A percentile compares a stretch with the other conserved stretches of the same genome.
Evolutionary conservation across 2,113 vertebrate species (phyloP).

Genomic region (Pica pica): DNA sequence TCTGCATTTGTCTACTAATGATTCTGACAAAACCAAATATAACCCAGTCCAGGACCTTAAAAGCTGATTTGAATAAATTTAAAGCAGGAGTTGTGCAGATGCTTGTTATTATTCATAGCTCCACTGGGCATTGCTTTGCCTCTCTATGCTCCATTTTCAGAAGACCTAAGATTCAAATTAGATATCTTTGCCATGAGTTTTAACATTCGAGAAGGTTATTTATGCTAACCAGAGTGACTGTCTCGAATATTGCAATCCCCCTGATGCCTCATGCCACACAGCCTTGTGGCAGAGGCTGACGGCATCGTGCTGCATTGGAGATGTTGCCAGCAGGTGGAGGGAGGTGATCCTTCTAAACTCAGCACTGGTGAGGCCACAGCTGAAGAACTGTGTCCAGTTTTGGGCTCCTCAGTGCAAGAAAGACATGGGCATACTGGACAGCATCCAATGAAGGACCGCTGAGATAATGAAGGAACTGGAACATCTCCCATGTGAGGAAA

Average conservation of each 20-base stretch:
- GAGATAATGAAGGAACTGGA: neutral
- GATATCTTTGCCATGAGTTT: neutral
- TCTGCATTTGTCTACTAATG: slow-evolving; percentile 64
- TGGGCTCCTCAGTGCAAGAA: neutral
- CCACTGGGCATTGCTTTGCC: neutral
- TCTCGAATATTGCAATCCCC: neutral
- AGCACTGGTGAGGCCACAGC: neutral
- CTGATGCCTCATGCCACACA: neutral
- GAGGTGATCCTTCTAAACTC: neutral
- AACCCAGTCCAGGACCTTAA: slow-evolving; percentile 36
- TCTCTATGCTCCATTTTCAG: slow-evolving; percentile 2
- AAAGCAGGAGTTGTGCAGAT: neutral
- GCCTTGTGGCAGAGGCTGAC: neutral
- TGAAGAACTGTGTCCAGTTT: neutral
- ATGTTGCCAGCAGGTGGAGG: neutral
- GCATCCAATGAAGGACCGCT: rapidly evolving
- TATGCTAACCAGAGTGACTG: neutral
- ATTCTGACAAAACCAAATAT: slow-evolving; percentile 64
- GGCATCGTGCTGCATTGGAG: neutral
- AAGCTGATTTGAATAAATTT: slow-evolving; percentile 57
- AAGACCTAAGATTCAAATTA: neutral
- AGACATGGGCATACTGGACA: neutral
- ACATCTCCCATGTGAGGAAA: neutral
- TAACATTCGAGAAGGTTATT: neutral
- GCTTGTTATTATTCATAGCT: slow-evolving; percentile 49